Percentiles rank a stretch among this genome's conserved stretches.
phyloP scores from a whole-genome alignment of 2,113 vertebrate species.

The human (Homo sapiens) region DNA sequence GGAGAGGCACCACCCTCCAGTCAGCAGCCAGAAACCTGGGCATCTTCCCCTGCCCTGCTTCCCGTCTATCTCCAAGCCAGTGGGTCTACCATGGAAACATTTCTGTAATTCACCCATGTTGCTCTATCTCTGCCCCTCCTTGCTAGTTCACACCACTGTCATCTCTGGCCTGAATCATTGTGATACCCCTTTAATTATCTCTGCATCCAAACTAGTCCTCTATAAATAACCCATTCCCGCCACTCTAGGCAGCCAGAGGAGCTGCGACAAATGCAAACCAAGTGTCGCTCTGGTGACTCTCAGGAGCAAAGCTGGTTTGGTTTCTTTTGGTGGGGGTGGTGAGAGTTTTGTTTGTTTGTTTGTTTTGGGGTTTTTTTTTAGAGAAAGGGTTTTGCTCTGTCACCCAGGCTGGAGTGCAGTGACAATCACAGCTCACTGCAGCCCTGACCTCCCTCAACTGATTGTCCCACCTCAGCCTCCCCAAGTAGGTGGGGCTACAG shows the following conservation, averaged over 20 bases:
- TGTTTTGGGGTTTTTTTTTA: too few relatives aligned
- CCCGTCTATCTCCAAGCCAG: not conserved
- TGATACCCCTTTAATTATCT: not conserved
- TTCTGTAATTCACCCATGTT: not conserved
- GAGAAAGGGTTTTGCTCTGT: too few relatives aligned
- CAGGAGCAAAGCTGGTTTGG: not conserved
- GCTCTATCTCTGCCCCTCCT: not conserved
- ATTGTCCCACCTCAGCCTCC: too few relatives aligned
- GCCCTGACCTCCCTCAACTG: too few relatives aligned
- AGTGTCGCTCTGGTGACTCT: not conserved
- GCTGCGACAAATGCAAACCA: too few relatives aligned
- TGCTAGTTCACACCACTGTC: not conserved
- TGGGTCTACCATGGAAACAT: not conserved
- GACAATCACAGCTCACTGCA: too few relatives aligned
- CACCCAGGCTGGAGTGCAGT: too few relatives aligned
- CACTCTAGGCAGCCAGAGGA: not conserved
- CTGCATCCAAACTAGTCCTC: not conserved
- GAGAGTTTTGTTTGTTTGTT: too few relatives aligned
- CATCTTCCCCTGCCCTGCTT: not conserved
- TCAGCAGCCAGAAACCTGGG: too few relatives aligned
- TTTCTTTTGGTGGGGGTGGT: too few relatives aligned
- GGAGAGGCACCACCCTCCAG: not conserved
- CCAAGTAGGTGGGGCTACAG: too few relatives aligned
- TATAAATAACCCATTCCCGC: not conserved
- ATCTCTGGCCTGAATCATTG: not conserved